Percentiles rank a stretch among this genome's conserved stretches.
Evolutionary conservation across 1,140 invertebrate species (phyloP).

Genomic region (Diorhabda carinulata): DNA sequence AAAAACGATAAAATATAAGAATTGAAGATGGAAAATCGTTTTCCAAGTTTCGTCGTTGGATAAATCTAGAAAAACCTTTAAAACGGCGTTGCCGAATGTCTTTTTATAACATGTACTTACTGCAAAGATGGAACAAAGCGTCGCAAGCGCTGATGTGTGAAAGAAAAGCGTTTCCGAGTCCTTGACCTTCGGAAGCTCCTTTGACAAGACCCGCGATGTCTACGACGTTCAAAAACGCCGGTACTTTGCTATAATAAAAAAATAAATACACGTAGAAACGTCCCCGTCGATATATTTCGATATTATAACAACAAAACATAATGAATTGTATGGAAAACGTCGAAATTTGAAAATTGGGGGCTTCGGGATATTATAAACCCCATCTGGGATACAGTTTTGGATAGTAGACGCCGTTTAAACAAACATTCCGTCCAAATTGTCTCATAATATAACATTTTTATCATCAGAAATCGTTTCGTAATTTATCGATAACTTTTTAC

Average conservation of each 20-base stretch:
- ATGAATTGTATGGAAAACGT: no score
- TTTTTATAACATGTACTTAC: conserved; percentile 61
- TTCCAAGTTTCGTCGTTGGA: no score
- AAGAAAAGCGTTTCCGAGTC: conserved; percentile 96
- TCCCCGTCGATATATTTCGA: no score
- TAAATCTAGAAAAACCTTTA: no score
- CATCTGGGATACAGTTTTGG: no score
- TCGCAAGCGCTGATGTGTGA: conserved; percentile 99
- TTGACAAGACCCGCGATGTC: conserved; percentile 99
- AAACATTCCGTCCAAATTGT: neutral
- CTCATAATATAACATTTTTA: conserved; percentile 7
- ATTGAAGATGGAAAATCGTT: neutral
- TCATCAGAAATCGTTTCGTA: conserved; percentile 4
- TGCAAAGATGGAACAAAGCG: conserved; percentile 95
- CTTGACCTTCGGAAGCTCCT: conserved; percentile 96
- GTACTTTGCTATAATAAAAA: conserved; percentile 77
- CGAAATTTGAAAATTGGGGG: no score
- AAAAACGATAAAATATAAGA: conserved; percentile 5
- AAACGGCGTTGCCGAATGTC: no score
- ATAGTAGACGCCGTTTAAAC: neutral
- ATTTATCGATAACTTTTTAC: no score
- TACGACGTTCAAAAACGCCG: conserved; percentile 94
- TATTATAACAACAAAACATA: no score
- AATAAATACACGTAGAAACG: neutral
- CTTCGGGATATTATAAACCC: no score